Conservation (phyloP, 2,888 invertebrate species). For the Unio pictorum region DNA sequence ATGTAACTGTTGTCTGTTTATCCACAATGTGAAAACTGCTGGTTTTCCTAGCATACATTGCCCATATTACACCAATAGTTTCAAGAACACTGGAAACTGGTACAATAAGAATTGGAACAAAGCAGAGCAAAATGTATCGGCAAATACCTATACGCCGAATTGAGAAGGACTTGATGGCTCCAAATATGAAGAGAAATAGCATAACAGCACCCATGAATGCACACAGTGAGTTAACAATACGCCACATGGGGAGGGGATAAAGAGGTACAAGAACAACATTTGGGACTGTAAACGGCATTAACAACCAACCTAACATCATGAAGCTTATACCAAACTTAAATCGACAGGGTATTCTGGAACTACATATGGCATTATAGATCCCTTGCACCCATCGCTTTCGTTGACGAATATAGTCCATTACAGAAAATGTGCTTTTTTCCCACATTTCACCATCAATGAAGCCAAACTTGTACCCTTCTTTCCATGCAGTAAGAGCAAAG, state of each 20-base stretch:
- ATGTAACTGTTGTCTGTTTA: conserved; percentile 34
- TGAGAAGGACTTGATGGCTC: conserved; percentile 54
- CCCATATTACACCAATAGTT: conserved; percentile 44
- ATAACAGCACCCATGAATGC: conserved; percentile 49
- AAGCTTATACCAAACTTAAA: conserved; percentile 52
- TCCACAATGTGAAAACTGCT: conserved; percentile 53
- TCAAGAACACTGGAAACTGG: conserved; percentile 48
- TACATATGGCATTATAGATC: conserved; percentile 50
- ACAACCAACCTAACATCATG: conserved; percentile 49
- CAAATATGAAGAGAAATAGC: conserved; percentile 54
- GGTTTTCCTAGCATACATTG: conserved; percentile 34
- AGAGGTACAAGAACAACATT: conserved; percentile 44
- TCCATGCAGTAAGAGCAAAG: conserved; percentile 58
- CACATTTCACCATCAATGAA: conserved; percentile 64
- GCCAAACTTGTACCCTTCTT: conserved; percentile 58
- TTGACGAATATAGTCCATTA: conserved; percentile 56
- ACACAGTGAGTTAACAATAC: conserved; percentile 33
- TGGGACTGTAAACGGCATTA: conserved; percentile 53
- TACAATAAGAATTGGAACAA: conserved; percentile 37
- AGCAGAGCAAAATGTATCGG: conserved; percentile 38
- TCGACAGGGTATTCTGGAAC: conserved; percentile 45
- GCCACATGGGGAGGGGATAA: conserved; percentile 49
- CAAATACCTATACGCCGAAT: conserved; percentile 39
- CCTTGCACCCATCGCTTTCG: conserved; percentile 62
- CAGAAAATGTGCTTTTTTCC: conserved; percentile 61